Conservation (phyloP, 2,113 vertebrate genomes). For the Triplophysa rosa region DNA sequence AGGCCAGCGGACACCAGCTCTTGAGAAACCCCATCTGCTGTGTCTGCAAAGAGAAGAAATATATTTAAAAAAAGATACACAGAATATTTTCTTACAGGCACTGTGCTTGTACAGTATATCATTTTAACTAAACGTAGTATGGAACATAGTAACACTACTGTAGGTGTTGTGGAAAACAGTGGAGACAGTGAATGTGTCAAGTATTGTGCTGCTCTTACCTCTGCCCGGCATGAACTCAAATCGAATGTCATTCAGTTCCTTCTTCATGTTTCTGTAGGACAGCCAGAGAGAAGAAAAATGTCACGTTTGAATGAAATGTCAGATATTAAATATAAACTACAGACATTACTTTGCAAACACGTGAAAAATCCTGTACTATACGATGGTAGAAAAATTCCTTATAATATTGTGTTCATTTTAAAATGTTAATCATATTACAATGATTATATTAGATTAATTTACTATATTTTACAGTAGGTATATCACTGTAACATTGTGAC, state of each 20-base stretch:
- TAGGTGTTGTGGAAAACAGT: no score
- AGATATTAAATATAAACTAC: neutral
- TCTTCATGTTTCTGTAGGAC: constrained; percentile 90
- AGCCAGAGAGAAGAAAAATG: neutral
- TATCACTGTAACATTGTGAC: neutral
- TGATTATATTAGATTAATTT: no score
- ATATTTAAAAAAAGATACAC: no score
- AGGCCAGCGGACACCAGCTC: constrained; percentile 97
- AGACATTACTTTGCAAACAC: no score
- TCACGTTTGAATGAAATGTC: neutral
- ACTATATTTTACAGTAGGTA: no score
- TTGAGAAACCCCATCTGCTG: constrained; percentile 96
- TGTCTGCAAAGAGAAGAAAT: constrained; percentile 77
- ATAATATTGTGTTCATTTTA: no score
- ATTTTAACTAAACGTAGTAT: no score
- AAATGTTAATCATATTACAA: no score
- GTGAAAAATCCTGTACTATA: no score
- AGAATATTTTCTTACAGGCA: neutral
- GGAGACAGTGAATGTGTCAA: neutral
- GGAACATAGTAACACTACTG: no score
- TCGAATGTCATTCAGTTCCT: constrained; percentile 96
- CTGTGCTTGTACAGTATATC: no score
- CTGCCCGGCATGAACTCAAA: constrained; percentile 98
- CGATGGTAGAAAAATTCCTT: no score
- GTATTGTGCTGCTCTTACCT: constrained; percentile 74